Evolutionary conservation across 1,140 invertebrate species (phyloP), one percentile per base, ranked within the genome.

Genomic region (Daktulosphaira vitifoliae): DNA sequence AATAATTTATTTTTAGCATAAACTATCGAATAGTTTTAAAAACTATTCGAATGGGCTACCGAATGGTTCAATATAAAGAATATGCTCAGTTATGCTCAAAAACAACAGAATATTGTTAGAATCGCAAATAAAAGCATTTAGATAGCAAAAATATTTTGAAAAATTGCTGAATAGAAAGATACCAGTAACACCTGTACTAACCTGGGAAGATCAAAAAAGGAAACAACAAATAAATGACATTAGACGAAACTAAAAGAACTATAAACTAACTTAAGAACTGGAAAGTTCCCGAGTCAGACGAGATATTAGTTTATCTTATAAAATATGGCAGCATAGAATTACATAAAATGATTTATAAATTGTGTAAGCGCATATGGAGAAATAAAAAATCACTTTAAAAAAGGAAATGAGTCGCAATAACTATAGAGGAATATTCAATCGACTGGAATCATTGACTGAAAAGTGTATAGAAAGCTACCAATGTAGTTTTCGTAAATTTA

Each of bases 381-480:
- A 50, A 65, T 42, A 65, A 70, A 64, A 56, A 56, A 13, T 50
- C 68, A 38, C 70, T 69, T 18, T 33, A 65, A 25, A 65, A 69
- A 7, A 70, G 69, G 70, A 69, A 26, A 26, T 33, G 8, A 37
- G 67, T 16, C 67, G 67, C 37, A 37, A 44, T 4, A 71, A 72
- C 46, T 71, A 71, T 38, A 65, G 71, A 65, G 70, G 69, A 9
- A 69, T 69, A n/a, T 67, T 37, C 9, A 49, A 49, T 2, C 16
- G 64, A 20, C 9, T 68, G 42, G 65, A 29, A 13, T 9, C 38
- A 2, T 51, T 44, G 16, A n/a, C 25, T 25, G 68, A 69, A 39
- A 44, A 64, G 3, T 46, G 67, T 5, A 2, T 68, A 25, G 62
- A 66, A 52, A 53, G 65, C 22, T 67, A 69, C 25, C 69, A 68